Evolutionary conservation across 2,888 invertebrate genomes (phyloP), one percentile per base, ranked within the genome.

Genomic region (Dendrolimus houi): DNA sequence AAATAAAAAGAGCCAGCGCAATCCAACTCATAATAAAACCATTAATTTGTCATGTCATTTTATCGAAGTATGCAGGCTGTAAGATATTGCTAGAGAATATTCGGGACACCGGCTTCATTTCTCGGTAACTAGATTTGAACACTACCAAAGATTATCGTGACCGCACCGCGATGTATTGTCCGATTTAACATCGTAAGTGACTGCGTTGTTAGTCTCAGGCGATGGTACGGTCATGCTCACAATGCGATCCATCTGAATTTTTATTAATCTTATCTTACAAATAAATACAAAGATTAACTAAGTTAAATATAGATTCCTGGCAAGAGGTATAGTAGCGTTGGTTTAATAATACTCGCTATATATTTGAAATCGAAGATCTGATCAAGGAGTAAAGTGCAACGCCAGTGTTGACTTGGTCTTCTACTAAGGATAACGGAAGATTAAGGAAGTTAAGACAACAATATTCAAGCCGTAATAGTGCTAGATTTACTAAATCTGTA

Each of bases 31-130:
- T 87, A 88, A 87, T 88, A 87, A 86, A 88, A 88, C 87, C 88
- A 89, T 90, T 89, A 88, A 90, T 89, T 90, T 89, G 89, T 89
- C 89, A 87, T 89, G 89, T 89, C 87, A 89, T 89, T 86, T 47
- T 88, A 80, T 78, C 76, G 81, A 76, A 84, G 47, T 47, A 71
- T 76, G 71, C 73, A 73, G 72, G 72, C 76, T 72, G 74, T 79
- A 75, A 77, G 77, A 78, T 75, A 75, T 79, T 75, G 75, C 71
- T 62, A 71, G 68, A 72, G 67, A 77, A 71, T 78, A 79, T 80
- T 72, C 75, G 74, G 74, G 66, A 72, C 73, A 67, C 63, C 67
- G 69, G 65, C 61, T 70, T 69, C 73, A 74, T 72, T 77, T 83
- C 85, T 79, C 71, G 76, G 84, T 85, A 84, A 83, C 81, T 84